phyloP scores from a whole-genome alignment of 2,797 vertebrate species.

The Ataeniobius toweri region DNA sequence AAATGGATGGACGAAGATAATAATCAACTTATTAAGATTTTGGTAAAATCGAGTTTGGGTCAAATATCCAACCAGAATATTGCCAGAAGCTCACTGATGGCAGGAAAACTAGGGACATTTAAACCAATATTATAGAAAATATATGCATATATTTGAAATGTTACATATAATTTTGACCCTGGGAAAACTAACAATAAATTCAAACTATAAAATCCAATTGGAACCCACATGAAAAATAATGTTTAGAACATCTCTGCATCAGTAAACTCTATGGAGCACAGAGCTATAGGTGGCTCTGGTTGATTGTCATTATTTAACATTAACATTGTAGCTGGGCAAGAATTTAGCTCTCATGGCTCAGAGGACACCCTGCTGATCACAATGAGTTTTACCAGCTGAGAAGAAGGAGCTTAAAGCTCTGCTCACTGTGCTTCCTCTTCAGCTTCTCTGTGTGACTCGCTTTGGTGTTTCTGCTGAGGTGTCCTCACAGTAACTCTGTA shows the following conservation, averaged over 20 bases:
- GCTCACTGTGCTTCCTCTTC: conserved; percentile 21
- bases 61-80: too few relatives aligned
- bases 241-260: not conserved
- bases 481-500: not conserved
- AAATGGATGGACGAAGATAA: too few relatives aligned
- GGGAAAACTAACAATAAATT: not conserved
- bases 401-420: conserved; percentile 39
- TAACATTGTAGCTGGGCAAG: conserved; percentile 21
- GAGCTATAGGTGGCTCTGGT: conserved; percentile 31
- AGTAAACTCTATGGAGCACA: conserved; percentile 4
- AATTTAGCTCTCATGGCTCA: conserved; percentile 28
- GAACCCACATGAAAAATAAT: conserved; percentile 2
- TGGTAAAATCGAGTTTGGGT: too few relatives aligned
- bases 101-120: not conserved
- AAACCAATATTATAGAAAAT: not conserved
- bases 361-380: conserved; percentile 37
- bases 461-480: conserved; percentile 32
- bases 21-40: too few relatives aligned
- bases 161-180: too few relatives aligned
- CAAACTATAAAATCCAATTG: not conserved
- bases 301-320: conserved; percentile 11
- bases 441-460: conserved; percentile 14
- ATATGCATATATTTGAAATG: not conserved
- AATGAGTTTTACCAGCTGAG: conserved; percentile 33
- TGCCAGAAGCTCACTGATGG: too few relatives aligned